Evolutionary conservation across 1,140 invertebrate species (phyloP), one percentile per base, ranked within the genome.

Genomic region (Pogonomyrmex californicus): DNA sequence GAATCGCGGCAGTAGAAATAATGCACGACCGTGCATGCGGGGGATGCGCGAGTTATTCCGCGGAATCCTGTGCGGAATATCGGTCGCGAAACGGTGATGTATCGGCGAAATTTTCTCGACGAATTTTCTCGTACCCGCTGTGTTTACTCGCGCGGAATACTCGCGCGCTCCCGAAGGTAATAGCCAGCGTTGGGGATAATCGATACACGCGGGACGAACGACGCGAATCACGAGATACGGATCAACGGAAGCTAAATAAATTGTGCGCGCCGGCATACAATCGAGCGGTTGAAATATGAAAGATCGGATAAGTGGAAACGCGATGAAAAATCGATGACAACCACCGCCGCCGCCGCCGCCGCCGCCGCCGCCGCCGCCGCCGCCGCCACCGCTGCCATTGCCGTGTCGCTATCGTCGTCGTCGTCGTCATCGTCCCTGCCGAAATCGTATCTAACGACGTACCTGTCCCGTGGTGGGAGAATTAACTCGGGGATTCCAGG

Each of bases 271-370:
- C 62, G 66, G 38, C 38, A 60, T 49, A 68, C 77, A 73, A 47
- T 75, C 79, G 54, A 62, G 68, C 65, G 78, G 33, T 49, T 83
- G 70, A 75, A 83, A 75, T 83, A 83, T 60, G 68, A 83, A 83
- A 23, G 68, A 83, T 83, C 79, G 79, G 68, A 73, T 82, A 75
- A 83, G 79, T 41, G 79, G 79, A 83, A 83, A 60, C 54, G 56
- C 79, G 68, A 47, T 83, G 79, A 83, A 83, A 83, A 83, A 83
- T 83, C 79, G 68, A 83, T 83, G 54, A 83, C 68, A 73, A 58
- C 66, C 51, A 1, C 23, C 12, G 41, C 4, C n/a, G n/a, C 41
- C 41, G 38, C 41, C 41, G 66, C 6, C 41, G 38, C 4, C 10
- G 66, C 1, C 36, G 47, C n/a, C 33, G 33, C 17, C 73, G 17